Evolutionary conservation across 2,113 vertebrate species (phyloP).

Genomic region (Plecotus auritus): DNA sequence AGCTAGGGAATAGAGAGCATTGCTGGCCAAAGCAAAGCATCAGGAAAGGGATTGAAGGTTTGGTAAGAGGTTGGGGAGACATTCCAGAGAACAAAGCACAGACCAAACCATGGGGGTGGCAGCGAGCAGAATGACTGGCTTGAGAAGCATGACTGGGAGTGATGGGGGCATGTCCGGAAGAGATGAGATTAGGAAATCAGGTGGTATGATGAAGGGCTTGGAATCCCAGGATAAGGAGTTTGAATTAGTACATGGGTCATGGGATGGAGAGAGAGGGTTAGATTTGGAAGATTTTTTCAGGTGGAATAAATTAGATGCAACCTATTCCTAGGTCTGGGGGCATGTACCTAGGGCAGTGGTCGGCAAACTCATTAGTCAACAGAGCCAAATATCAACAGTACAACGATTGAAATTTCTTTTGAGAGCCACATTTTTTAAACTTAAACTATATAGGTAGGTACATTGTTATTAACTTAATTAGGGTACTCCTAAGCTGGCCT

Average conservation of each 20-base stretch:
- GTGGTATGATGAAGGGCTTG: background rate
- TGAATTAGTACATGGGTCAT: background rate
- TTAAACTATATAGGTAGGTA: too few relatives aligned
- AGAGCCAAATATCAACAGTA: too few relatives aligned
- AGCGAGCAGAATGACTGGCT: background rate
- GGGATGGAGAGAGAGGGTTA: background rate
- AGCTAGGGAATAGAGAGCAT: background rate
- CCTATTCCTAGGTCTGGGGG: background rate
- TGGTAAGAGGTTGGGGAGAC: background rate
- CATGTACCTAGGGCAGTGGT: too few relatives aligned
- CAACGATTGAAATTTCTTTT: too few relatives aligned
- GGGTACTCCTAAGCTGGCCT: too few relatives aligned
- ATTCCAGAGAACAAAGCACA: background rate
- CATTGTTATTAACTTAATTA: too few relatives aligned
- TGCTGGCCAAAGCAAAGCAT: background rate
- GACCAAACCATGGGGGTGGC: background rate
- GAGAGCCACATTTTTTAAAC: too few relatives aligned
- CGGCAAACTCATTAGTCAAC: too few relatives aligned
- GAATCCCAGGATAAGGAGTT: background rate
- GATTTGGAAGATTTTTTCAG: background rate
- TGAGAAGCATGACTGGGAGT: background rate
- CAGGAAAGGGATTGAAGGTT: background rate
- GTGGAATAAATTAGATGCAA: background rate
- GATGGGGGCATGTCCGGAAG: background rate
- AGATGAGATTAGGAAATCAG: background rate